A percentile compares a stretch with the other conserved stretches of the same genome.
phyloP scores from a whole-genome alignment of 2,113 vertebrate genomes.

The Phalacrocorax carbo region DNA sequence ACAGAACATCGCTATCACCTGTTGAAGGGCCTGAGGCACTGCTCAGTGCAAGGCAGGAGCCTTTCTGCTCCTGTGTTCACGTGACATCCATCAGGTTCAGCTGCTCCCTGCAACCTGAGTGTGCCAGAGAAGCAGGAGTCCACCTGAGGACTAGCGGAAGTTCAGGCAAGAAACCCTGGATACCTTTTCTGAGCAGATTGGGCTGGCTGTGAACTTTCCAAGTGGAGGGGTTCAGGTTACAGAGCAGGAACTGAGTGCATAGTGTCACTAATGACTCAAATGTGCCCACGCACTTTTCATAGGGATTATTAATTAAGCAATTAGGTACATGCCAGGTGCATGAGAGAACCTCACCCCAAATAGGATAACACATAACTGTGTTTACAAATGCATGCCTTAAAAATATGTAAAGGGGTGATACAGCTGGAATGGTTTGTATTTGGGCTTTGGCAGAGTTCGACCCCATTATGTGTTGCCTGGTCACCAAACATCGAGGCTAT shows the following conservation, averaged over 20 bases:
- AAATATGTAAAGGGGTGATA: neutral
- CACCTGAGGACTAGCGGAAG: neutral
- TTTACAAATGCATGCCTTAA: neutral
- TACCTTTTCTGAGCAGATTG: neutral
- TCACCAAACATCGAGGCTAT: neutral
- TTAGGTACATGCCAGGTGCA: neutral
- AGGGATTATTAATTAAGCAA: neutral
- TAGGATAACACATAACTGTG: neutral
- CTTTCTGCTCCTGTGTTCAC: neutral
- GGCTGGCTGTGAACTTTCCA: neutral
- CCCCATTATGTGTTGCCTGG: fast-evolving
- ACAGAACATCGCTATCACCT: neutral
- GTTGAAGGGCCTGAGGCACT: neutral
- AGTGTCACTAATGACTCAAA: neutral
- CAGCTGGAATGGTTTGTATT: neutral
- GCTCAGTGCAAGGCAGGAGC: neutral
- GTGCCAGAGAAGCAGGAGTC: neutral
- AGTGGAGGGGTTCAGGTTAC: neutral
- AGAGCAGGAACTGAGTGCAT: neutral
- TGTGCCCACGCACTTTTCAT: neutral
- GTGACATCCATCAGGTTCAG: neutral
- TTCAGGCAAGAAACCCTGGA: neutral
- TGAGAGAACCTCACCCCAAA: neutral
- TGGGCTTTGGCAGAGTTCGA: neutral
- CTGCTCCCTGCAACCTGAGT: neutral